Conservation (phyloP, 2,888 invertebrate genomes). For the Vannuccia rotundouncinata region DNA sequence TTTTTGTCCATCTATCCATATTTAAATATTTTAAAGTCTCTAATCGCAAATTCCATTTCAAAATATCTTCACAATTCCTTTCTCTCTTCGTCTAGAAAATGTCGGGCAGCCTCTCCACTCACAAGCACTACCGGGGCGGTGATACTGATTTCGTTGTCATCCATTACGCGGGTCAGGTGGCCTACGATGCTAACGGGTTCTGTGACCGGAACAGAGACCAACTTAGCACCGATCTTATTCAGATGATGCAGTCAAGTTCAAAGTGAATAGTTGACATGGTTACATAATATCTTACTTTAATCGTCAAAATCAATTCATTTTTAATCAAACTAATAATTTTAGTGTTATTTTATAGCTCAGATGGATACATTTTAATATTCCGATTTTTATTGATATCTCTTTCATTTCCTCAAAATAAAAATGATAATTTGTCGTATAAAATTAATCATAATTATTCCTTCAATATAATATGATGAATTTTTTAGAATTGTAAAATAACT, state of each 20-base stretch:
- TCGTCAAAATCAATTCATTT: too few relatives aligned
- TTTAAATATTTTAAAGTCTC: not conserved
- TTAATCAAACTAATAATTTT: too few relatives aligned
- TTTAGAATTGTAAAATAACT: too few relatives aligned
- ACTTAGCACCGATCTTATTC: constrained; percentile 64
- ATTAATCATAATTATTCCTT: too few relatives aligned
- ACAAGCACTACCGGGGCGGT: constrained; percentile 62
- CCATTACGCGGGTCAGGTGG: constrained; percentile 65
- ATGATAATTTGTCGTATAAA: too few relatives aligned
- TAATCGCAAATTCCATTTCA: not conserved
- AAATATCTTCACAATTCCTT: not conserved
- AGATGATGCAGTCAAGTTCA: constrained; percentile 64
- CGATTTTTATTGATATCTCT: too few relatives aligned
- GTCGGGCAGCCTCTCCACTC: constrained; percentile 58
- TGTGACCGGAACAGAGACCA: constrained; percentile 67
- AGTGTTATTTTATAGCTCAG: too few relatives aligned
- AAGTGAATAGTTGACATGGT: constrained; percentile 57
- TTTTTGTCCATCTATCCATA: too few relatives aligned
- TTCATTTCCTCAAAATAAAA: too few relatives aligned
- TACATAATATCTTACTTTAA: too few relatives aligned
- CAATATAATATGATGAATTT: too few relatives aligned
- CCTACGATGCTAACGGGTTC: constrained; percentile 64
- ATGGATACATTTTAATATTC: too few relatives aligned
- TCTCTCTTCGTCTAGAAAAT: constrained; percentile 59
- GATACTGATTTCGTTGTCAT: constrained; percentile 61